Conservation (phyloP, 2,113 vertebrate species). For the Tragulus kanchil region DNA sequence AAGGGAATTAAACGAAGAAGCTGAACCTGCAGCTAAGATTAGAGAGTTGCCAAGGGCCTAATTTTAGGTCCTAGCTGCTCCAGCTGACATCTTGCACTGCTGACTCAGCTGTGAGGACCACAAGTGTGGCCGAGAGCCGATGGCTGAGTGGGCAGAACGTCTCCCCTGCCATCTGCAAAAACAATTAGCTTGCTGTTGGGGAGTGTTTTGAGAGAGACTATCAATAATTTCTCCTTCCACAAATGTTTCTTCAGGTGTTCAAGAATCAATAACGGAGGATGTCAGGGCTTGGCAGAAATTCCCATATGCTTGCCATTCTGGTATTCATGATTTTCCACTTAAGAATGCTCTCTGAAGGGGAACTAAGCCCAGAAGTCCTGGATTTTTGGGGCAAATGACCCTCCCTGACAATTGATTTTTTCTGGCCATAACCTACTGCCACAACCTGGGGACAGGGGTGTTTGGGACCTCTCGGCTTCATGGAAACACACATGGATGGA, state of each 20-base stretch:
- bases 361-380: slow-evolving; percentile 62
- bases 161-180: slow-evolving; percentile 77
- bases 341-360: slow-evolving; percentile 59
- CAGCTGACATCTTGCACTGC: slow-evolving; percentile 71
- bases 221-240: slow-evolving; percentile 77
- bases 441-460: slow-evolving; percentile 52
- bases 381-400: slow-evolving; percentile 69
- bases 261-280: slow-evolving; percentile 59
- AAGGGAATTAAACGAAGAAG: slow-evolving; percentile 74
- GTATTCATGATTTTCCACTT: slow-evolving; percentile 37
- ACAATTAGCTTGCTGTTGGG: slow-evolving; percentile 73
- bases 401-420: slow-evolving; percentile 44
- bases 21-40: slow-evolving; percentile 80
- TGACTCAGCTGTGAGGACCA: slow-evolving; percentile 48
- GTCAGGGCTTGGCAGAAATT: slow-evolving; percentile 64
- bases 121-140: neutral
- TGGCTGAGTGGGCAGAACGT: neutral
- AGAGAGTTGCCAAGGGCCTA: slow-evolving; percentile 77
- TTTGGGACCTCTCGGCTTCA: slow-evolving; percentile 45
- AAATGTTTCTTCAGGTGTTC: slow-evolving; percentile 85
- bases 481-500: slow-evolving; percentile 53
- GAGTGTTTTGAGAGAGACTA: slow-evolving; percentile 75
- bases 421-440: slow-evolving; percentile 59
- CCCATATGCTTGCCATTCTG: slow-evolving; percentile 58
- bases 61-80: slow-evolving; percentile 77